These are phyloP conservation scores for Crenuchus spilurus DNA, from an alignment of 2,797 vertebrate genomes.

Conservation along the genomic window DNA sequence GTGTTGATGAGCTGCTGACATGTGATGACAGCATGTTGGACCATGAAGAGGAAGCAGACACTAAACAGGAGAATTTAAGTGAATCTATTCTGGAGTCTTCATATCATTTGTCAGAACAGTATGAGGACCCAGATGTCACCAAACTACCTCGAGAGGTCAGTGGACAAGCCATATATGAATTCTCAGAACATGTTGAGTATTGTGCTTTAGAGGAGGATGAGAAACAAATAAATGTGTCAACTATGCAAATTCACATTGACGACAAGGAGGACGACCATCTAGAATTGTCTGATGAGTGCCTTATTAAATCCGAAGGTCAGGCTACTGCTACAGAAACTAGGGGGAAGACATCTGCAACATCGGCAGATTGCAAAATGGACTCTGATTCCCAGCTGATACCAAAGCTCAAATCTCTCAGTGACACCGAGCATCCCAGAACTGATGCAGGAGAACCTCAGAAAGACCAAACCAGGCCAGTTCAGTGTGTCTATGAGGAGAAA, in stretches of 20 bases:
- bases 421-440: background rate
- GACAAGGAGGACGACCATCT: conserved; percentile 29
- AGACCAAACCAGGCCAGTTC: conserved; percentile 22
- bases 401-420: background rate
- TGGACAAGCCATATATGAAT: conserved; percentile 8
- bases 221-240: conserved; percentile 51
- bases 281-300: conserved; percentile 33
- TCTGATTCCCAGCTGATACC: background rate
- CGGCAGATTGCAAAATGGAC: background rate
- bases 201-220: conserved; percentile 28
- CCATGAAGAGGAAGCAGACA: conserved; percentile 11
- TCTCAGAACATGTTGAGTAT: conserved; percentile 27
- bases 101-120: conserved; percentile 73
- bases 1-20: conserved; percentile 16
- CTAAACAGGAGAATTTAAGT: conserved; percentile 43
- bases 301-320: conserved; percentile 3
- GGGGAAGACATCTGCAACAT: background rate
- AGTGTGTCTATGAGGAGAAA: conserved; percentile 20
- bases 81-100: conserved; percentile 76
- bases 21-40: conserved; percentile 6
- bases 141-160: conserved; percentile 70
- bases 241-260: conserved; percentile 31
- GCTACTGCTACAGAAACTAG: too few species aligned
- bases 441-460: background rate
- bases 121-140: conserved; percentile 68